A percentile compares a stretch with the other conserved stretches of the same genome.
Conservation (phyloP, 2,888 invertebrate species). For the Nomada flava region DNA sequence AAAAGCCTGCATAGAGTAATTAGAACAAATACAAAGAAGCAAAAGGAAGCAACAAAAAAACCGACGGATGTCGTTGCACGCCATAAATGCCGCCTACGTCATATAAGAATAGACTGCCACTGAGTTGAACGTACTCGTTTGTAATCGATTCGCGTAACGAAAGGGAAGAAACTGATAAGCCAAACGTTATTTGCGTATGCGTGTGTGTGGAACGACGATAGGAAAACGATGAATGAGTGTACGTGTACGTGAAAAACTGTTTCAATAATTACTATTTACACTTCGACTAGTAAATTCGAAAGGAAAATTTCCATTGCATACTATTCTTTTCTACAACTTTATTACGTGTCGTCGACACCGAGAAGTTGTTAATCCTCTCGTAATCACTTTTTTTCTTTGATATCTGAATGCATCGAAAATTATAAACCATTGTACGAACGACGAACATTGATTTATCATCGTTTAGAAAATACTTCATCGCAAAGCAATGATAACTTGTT, state of each 20-base stretch:
- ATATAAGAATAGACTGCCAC: conserved; percentile 77
- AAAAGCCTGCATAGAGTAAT: neutral
- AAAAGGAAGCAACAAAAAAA: neutral
- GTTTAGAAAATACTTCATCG: neutral
- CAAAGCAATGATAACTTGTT: neutral
- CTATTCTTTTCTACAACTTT: neutral
- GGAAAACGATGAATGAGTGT: conserved; percentile 16
- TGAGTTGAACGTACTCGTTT: conserved; percentile 70
- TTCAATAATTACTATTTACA: conserved; percentile 24
- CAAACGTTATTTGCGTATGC: neutral
- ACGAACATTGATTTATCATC: conserved; percentile 2
- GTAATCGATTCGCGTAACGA: conserved; percentile 65
- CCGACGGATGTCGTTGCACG: conserved; percentile 37
- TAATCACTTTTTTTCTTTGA: conserved; percentile 13
- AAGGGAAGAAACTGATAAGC: conserved; percentile 39
- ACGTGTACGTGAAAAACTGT: conserved; percentile 6
- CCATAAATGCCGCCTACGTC: conserved; percentile 63
- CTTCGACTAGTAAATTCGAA: conserved; percentile 6
- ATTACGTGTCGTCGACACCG: neutral
- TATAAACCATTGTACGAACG: conserved; percentile 23
- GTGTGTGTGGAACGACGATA: conserved; percentile 2
- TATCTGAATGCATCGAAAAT: neutral
- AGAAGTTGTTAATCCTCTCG: neutral
- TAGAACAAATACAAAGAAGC: neutral
- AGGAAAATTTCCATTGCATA: neutral